Percentiles rank a stretch among this genome's conserved stretches.
phyloP scores from a whole-genome alignment of 1,140 invertebrate genomes.

The Anoplophora glabripennis region DNA sequence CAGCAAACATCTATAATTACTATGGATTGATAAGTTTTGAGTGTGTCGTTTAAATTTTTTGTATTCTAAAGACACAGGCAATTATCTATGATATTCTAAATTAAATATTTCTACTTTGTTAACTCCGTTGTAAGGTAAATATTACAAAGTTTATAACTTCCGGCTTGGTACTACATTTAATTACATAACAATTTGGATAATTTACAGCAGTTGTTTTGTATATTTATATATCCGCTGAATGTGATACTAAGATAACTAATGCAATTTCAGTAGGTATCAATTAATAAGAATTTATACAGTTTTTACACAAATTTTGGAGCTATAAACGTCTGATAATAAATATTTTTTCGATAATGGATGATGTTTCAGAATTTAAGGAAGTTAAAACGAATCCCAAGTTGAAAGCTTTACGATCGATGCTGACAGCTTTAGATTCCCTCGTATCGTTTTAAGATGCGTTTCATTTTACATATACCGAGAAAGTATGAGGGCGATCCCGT shows the following conservation, averaged over 20 bases:
- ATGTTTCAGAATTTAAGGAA: slow-evolving; percentile 39
- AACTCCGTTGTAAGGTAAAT: not conserved
- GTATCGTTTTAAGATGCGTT: slow-evolving; percentile 29
- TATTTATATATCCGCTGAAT: slow-evolving; percentile 8
- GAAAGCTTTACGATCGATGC: slow-evolving; percentile 48
- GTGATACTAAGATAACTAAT: not conserved
- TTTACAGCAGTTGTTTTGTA: slow-evolving; percentile 3
- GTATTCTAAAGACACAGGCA: too few relatives aligned
- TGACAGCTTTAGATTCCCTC: slow-evolving; percentile 47
- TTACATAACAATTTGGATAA: slow-evolving; percentile 5
- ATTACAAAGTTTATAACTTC: slow-evolving; percentile 7
- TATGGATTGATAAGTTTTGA: too few relatives aligned
- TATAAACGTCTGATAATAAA: slow-evolving; percentile 24
- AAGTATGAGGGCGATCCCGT: slow-evolving; percentile 8
- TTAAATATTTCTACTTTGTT: too few relatives aligned
- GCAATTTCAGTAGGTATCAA: not conserved
- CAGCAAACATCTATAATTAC: too few relatives aligned
- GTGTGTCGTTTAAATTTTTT: too few relatives aligned
- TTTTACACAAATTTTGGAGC: not conserved
- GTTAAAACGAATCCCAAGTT: slow-evolving; percentile 41
- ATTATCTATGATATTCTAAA: too few relatives aligned
- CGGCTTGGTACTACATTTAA: slow-evolving; percentile 9
- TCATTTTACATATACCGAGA: slow-evolving; percentile 28
- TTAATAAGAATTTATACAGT: not conserved
- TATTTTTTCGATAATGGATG: slow-evolving; percentile 31